Conservation (phyloP, 30 jellyfish, hydroid and myxozoan species). For the Chrysaora quinquecirrha region DNA sequence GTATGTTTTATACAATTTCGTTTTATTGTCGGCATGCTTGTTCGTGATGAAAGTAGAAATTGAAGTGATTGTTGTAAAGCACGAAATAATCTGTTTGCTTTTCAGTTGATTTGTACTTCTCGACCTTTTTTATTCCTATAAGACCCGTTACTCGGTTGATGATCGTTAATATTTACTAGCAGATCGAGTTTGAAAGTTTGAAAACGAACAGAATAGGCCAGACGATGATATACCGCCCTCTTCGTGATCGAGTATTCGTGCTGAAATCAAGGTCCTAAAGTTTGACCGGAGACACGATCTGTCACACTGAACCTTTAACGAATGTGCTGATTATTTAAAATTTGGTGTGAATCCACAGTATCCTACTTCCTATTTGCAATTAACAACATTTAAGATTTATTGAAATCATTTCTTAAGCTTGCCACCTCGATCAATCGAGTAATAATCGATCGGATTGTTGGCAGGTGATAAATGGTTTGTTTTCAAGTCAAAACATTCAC, state of each 20-base stretch:
- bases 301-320: too few relatives aligned
- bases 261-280: too few relatives aligned
- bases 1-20: neutral
- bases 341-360: slow-evolving; percentile 1
- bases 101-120: neutral
- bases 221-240: too few relatives aligned
- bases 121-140: too few relatives aligned
- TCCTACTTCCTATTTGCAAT: neutral
- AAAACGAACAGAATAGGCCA: too few relatives aligned
- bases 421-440: neutral
- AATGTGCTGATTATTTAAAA: neutral
- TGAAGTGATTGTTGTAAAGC: neutral
- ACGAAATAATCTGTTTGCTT: neutral
- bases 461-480: slow-evolving; percentile 7
- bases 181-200: too few relatives aligned
- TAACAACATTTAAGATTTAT: neutral
- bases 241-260: too few relatives aligned
- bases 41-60: neutral
- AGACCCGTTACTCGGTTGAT: too few relatives aligned
- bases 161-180: too few relatives aligned
- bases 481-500: neutral
- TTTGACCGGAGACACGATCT: too few relatives aligned
- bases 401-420: neutral
- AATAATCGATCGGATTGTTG: neutral
- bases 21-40: slow-evolving; percentile 1